Base-by-base conservation (phyloP, 2,113 vertebrate genomes). In the Puma concolor region DNA sequence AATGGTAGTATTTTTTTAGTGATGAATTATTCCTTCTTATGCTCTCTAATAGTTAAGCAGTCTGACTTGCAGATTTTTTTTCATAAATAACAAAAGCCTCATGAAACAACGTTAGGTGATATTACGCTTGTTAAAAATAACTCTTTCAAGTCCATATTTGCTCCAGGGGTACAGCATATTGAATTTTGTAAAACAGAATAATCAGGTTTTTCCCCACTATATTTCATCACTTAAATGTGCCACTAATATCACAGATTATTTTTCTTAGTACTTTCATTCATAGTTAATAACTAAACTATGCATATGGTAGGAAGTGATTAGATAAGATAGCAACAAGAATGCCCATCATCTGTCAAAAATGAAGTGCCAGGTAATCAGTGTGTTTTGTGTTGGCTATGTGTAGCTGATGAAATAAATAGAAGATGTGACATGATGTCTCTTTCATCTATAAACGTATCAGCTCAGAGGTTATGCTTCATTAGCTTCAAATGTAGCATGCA, bases 381-480 rank as follows among this genome's bases (percentile, higher is more conserved):
- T 91, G 79, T 88, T 99, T 98, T 98, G 67, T 98, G 97, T 98
- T 84, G 66, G 74, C 95, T 98, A 84, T 80, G 88, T 95, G 83
- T 96, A 97, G 74, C 86, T 98, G 98, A 98, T 98, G 94, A 98
- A 98, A 98, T 98, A 98, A 99, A 98, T 71, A 98, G 98, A 98
- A 98, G 98, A 98, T 97, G 95, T 98, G 98, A 98, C 97, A 97
- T 94, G 96, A 98, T 98, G 97, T 97, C 97, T 99, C 97, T 98
- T 99, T 99, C 98, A 98, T 98, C 97, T 98, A 60, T 97, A 94
- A 98, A 98, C 98, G 96, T 97, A 98, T 98, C 97, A 98, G 93
- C 98, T 98, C 84, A 98, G 96, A 98, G 94, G 97, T 97, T 98
- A 98, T 66, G 95, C 98, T 98, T 99, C 98, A 98, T 99, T 98